phyloP scores from a whole-genome alignment of 1,140 invertebrate species.

The Atta texana region DNA sequence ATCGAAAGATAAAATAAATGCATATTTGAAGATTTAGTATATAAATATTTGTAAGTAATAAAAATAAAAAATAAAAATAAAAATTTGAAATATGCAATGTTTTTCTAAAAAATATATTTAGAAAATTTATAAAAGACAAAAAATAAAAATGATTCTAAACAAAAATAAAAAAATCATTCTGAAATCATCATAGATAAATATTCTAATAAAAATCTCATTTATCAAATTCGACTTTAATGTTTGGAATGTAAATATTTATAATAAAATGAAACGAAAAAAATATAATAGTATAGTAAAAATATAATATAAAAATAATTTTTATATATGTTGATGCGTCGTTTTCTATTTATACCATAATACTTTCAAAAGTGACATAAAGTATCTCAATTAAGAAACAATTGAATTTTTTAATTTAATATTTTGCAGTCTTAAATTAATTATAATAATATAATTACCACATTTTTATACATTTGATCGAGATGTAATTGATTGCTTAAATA shows the following conservation, averaged over 20 bases:
- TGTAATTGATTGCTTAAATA: conserved; percentile 6
- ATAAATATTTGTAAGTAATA: not conserved
- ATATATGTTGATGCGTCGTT: not conserved
- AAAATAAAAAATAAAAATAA: conserved; percentile 2
- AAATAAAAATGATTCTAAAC: not conserved
- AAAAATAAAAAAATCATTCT: not conserved
- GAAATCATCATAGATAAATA: not conserved
- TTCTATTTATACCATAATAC: not conserved
- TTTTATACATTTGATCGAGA: not conserved
- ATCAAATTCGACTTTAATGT: not conserved
- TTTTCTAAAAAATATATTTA: not conserved
- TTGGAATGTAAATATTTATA: not conserved
- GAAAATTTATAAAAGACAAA: not conserved
- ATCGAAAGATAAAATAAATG: conserved; percentile 7
- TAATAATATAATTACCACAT: not conserved
- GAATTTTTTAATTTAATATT: not conserved
- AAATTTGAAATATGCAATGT: not conserved
- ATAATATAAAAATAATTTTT: not conserved
- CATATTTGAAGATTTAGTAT: not conserved
- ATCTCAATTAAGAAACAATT: not conserved
- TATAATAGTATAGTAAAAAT: too few species aligned
- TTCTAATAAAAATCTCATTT: not conserved
- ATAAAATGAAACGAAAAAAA: too few species aligned
- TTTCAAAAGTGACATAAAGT: not conserved
- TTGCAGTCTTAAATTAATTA: not conserved